Conservation (phyloP, 2,888 invertebrate genomes). For the Apantesis nais region DNA sequence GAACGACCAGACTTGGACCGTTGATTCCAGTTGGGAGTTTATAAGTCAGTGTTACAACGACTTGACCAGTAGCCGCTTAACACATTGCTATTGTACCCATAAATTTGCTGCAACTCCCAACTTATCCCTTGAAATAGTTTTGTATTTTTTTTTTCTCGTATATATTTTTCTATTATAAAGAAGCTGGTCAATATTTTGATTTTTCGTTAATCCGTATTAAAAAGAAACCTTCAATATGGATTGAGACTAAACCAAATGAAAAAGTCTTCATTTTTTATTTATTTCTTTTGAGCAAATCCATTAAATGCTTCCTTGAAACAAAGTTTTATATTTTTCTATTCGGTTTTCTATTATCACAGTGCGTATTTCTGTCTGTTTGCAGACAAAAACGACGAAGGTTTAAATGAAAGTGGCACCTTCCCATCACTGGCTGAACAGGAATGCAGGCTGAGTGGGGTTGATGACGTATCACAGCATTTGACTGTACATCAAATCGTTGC, state of each 20-base stretch:
- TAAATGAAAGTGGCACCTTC: constrained; percentile 80
- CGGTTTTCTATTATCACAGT: no score
- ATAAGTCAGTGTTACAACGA: constrained; percentile 86
- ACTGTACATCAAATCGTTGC: constrained; percentile 93
- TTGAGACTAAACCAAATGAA: neutral
- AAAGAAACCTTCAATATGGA: neutral
- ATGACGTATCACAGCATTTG: constrained; percentile 87
- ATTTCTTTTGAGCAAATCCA: neutral
- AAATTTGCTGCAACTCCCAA: constrained; percentile 37
- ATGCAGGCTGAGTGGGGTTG: constrained; percentile 76
- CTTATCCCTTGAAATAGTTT: constrained; percentile 1
- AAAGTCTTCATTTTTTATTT: neutral
- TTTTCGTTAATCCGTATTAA: neutral
- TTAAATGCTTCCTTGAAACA: neutral
- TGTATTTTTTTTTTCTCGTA: neutral
- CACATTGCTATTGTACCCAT: constrained; percentile 44
- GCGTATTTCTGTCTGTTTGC: constrained; percentile 23
- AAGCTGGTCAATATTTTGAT: constrained; percentile 6
- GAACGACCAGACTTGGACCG: constrained; percentile 91
- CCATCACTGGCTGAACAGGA: constrained; percentile 84
- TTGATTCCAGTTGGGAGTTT: constrained; percentile 96
- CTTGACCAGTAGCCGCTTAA: constrained; percentile 50
- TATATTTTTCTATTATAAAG: neutral
- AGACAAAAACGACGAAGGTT: constrained; percentile 76
- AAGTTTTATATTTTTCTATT: neutral